These are phyloP conservation scores for Prionace glauca DNA, from an alignment of 2,797 vertebrate genomes.

Conservation along the genomic window DNA sequence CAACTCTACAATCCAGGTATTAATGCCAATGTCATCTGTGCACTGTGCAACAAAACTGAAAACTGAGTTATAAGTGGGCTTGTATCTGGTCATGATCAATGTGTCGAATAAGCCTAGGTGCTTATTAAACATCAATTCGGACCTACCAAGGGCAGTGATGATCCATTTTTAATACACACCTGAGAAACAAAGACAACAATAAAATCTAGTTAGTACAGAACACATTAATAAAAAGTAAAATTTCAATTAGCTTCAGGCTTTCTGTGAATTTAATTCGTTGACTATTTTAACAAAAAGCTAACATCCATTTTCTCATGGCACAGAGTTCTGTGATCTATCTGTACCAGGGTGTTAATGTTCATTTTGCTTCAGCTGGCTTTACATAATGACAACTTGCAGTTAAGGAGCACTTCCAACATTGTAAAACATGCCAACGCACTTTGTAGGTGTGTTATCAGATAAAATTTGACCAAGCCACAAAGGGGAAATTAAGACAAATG, in stretches of 20 bases:
- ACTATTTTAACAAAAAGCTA: neutral
- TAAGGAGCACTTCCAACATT: too few species aligned
- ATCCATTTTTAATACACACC: slow-evolving; percentile 97
- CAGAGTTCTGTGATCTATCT: neutral
- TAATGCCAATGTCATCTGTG: neutral
- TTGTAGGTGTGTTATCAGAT: too few species aligned
- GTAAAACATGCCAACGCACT: neutral
- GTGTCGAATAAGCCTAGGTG: slow-evolving; percentile 42
- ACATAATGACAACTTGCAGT: too few species aligned
- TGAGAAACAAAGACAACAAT: slow-evolving; percentile 49
- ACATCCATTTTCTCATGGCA: neutral
- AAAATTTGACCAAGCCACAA: too few species aligned
- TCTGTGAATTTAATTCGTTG: neutral
- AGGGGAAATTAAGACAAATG: too few species aligned
- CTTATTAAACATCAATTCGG: slow-evolving; percentile 30
- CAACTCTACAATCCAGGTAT: neutral
- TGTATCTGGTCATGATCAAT: neutral
- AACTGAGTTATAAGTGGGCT: neutral
- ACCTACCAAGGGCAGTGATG: slow-evolving; percentile 96
- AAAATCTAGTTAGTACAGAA: slow-evolving; percentile 33
- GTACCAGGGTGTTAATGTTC: neutral
- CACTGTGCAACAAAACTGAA: neutral
- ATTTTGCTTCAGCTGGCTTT: too few species aligned
- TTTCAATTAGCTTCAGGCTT: neutral
- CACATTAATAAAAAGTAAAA: neutral